Evolutionary conservation across 2,113 vertebrate genomes (phyloP), one percentile per base, ranked within the genome.

Genomic region (Casuarius casuarius): DNA sequence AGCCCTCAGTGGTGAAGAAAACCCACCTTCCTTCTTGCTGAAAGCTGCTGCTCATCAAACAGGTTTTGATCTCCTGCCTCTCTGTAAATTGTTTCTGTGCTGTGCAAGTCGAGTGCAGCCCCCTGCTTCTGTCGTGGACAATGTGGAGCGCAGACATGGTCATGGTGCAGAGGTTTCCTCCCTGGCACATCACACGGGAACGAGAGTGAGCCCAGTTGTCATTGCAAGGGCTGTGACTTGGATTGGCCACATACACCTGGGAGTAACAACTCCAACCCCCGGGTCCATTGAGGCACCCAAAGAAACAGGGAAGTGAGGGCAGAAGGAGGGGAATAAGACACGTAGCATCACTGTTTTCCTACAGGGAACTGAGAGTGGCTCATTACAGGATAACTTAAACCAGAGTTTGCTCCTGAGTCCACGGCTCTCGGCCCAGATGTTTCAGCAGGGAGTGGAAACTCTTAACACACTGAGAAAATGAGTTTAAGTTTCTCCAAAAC

Each of bases 81-180:
- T 84, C 44, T 44, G 16, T 54, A 42, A 51, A 5, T 31, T 38
- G 28, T n/a, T 82, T 46, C 65, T 59, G 61, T 74, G 59, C 59
- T 70, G 61, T 46, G 42, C 35, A 21, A 54, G 29, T n/a, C 0
- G 0, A 52, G 46, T 7, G 35, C 40, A 59, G 56, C 56, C 49
- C 51, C 46, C 6, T 21, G 61, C 20, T 84, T 65, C 48, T 80
- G 35, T 42, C 56, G 66, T 38, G 40, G n/a, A 35, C 65, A 29
- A 1, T 15, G 33, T 0, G 2, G 40, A 62, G 68, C 3, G 3
- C 48, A 61, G 38, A 9, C 2, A 1, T 42, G 26, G 13, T 49
- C 46, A 2, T 38, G 65, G 26, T 26, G 40, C 67, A 70, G 29
- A 72, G 91, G 17, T 72, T 48, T 48, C 20, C 25, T 73, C 72